Evolutionary conservation across 2,888 invertebrate genomes (phyloP), one percentile per base, ranked within the genome.

Genomic region (Tanytarsus gracilentus): DNA sequence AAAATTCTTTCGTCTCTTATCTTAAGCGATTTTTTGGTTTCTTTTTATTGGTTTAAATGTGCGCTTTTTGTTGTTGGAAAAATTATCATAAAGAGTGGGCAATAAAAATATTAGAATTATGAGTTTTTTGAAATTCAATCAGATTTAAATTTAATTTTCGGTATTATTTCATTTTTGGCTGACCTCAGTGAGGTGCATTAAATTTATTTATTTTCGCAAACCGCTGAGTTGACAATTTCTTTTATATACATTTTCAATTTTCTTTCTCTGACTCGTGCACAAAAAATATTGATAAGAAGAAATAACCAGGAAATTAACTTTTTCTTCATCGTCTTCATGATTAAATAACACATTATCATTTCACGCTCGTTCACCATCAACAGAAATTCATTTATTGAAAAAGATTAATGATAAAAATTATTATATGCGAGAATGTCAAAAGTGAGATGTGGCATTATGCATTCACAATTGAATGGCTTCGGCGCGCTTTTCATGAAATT

Each of bases 1-100:
- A n/a, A n/a, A n/a, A n/a, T n/a, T n/a, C n/a, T n/a, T n/a, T 55
- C 39, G 21, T 55, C 21, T 55, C 53, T 55, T 55, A 55, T 55
- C 53, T 55, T 30, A 55, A 55, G 53, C 53, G 53, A 52, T 51
- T 29, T 29, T 51, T 52, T 26, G n/a, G 18, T 50, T 27, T 26
- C 53, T 16, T 39, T 55, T 55, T 55, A 39, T 55, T 55, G 39
- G 53, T 55, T 55, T 39, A 39, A 55, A 55, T 39, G 53, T 25
- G 25, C 36, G 39, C 7, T 11, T 16, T 25, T 25, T 8, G 21
- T 27, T 26, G 23, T 16, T n/a, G 40, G 23, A 25, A 55, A 55
- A 52, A 55, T 29, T 21, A 55, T 55, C 39, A 51, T 51, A 14
- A 51, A 51, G 30, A 51, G 51, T 30, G 30, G 30, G 51, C 51